phyloP scores from a whole-genome alignment of 2,113 vertebrate species.

The Cygnus atratus region DNA sequence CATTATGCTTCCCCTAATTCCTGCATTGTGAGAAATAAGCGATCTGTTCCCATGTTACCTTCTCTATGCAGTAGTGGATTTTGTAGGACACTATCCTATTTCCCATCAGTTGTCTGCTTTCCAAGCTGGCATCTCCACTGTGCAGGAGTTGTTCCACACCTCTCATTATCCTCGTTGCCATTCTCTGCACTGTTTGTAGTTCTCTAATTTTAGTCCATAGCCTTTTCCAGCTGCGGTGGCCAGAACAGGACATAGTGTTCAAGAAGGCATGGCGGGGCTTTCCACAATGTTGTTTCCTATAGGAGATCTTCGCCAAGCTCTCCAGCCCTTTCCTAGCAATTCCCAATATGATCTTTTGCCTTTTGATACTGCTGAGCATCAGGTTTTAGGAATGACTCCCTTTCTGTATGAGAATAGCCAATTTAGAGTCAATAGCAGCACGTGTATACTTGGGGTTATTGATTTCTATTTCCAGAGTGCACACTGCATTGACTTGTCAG shows the following conservation, averaged over 20 bases:
- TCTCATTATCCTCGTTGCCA: neutral
- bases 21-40: neutral
- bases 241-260: neutral
- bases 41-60: neutral
- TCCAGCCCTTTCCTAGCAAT: neutral
- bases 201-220: neutral
- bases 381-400: neutral
- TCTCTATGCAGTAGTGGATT: neutral
- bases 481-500: neutral
- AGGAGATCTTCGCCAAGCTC: neutral
- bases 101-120: neutral
- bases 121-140: neutral
- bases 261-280: neutral
- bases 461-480: neutral
- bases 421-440: neutral
- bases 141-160: neutral
- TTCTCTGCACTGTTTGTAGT: neutral
- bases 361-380: neutral
- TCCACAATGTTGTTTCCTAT: accelerated
- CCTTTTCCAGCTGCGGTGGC: neutral
- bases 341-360: neutral
- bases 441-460: neutral
- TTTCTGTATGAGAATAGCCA: neutral
- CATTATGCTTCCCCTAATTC: neutral
- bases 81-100: neutral